Evolutionary conservation across 2,888 invertebrate genomes (phyloP).

Genomic region (Polietes domitor): DNA sequence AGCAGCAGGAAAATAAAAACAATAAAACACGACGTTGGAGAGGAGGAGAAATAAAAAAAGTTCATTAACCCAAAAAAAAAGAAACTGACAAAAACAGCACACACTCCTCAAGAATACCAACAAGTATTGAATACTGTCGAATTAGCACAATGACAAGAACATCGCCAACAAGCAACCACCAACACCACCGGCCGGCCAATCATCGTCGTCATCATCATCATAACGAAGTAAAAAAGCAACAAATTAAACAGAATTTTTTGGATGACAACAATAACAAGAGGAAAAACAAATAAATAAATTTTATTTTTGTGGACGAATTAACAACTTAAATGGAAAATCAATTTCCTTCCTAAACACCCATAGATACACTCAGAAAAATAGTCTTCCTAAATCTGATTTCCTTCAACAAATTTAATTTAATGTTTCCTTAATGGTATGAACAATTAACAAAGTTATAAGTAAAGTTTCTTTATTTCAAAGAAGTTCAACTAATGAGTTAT

Average conservation of each 20-base stretch:
- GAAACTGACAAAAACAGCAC: conserved; percentile 19
- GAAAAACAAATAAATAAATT: not conserved
- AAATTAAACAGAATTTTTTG: not conserved
- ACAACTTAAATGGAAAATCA: too few species aligned
- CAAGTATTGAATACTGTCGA: conserved; percentile 37
- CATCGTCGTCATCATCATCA: not conserved
- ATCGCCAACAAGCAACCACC: not conserved
- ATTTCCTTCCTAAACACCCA: too few species aligned
- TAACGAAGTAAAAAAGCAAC: not conserved
- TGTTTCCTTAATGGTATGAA: too few species aligned
- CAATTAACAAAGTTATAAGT: too few species aligned
- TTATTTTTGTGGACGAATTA: not conserved
- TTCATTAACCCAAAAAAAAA: conserved; percentile 47
- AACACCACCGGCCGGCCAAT: not conserved
- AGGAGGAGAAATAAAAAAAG: conserved; percentile 2
- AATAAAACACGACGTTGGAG: not conserved
- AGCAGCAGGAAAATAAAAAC: not conserved
- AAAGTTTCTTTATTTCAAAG: too few species aligned
- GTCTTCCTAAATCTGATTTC: too few species aligned
- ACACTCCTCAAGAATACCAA: conserved; percentile 22
- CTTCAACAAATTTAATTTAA: too few species aligned
- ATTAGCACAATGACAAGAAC: conserved; percentile 37
- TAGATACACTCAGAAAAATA: too few species aligned
- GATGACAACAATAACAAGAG: not conserved
- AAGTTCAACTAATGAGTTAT: too few species aligned